Evolutionary conservation across 2,113 vertebrate species (phyloP), one percentile per base, ranked within the genome.

Genomic region (Macquaria australasica): DNA sequence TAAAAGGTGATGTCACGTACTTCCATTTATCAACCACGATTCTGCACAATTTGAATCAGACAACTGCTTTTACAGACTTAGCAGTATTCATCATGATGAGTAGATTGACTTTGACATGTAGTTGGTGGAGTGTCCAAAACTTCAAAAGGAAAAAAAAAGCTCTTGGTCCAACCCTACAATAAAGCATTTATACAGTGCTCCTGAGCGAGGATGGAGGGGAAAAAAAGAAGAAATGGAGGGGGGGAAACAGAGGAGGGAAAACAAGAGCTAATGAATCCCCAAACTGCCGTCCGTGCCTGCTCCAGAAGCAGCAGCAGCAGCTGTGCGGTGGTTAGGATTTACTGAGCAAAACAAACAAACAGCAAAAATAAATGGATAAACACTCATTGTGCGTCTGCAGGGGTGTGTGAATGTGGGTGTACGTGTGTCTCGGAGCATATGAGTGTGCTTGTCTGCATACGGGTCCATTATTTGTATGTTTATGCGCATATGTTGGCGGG

Each of bases 231-330:
- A 51, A 8, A 14, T 12, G 4, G 28, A 6, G 31, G 16, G 37
- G 3, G 62, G 62, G 15, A 28, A 20, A 34, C 31, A 25, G 12
- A 43, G 11, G 23, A 34, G 66, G 63, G 48, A 59, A 78, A 73
- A 83, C 70, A 69, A 62, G 82, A 69, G 53, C 83, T 86, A 91
- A 93, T 91, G 90, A 91, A 91, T 89, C 76, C 87, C 81, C 20
- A 62, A 78, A 84, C 87, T 71, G 37, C 58, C 5, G 62, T 84
- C 77, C 56, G 3, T 25, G 82, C 43, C 58, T 72, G 73, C 81
- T 82, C 78, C 60, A 71, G 68, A 51, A 79, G 76, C 87, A 71
- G 68, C 58, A 75, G 59, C 77, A 69, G 81, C 87, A 88, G 82
- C 89, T 91, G 93, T 78, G 76, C 20, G 0, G 53, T 76, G 86